These are phyloP conservation scores for Nannobrachium achirus DNA, from an alignment of 2,113 vertebrate species.

Conservation along the genomic window DNA sequence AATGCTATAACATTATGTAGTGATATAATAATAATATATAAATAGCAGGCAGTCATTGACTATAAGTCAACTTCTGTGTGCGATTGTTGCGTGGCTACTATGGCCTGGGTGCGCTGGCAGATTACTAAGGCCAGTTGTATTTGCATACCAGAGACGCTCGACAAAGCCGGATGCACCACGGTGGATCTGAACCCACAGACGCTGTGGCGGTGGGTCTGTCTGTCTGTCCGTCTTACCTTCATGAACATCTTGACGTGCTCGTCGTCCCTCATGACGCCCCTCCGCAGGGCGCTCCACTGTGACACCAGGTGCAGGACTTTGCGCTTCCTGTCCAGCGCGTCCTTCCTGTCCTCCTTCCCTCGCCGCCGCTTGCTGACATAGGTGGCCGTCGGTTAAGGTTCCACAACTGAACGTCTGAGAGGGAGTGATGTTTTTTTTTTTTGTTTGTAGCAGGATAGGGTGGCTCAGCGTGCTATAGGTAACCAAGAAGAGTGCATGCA, in stretches of 20 bases:
- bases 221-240: conserved; percentile 81
- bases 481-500: neutral
- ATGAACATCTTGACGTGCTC: conserved; percentile 92
- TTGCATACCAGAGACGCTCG: too few species aligned
- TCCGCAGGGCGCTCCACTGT: conserved; percentile 91
- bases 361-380: conserved; percentile 90
- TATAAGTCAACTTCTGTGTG: too few species aligned
- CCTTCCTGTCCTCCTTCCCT: conserved; percentile 86
- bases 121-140: too few species aligned
- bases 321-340: conserved; percentile 88
- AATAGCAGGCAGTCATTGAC: too few species aligned
- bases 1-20: too few species aligned
- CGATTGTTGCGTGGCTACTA: too few species aligned
- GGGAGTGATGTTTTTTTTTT: conserved; percentile 6
- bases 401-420: conserved; percentile 35
- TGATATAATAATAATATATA: too few species aligned
- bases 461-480: neutral
- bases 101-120: too few species aligned
- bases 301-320: conserved; percentile 94
- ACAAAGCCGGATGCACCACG: too few species aligned
- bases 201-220: too few species aligned
- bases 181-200: too few species aligned
- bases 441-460: neutral
- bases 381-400: conserved; percentile 87
- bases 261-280: conserved; percentile 90